These are phyloP conservation scores for Pollenia amentaria DNA, from an alignment of 2,888 invertebrate species.

Conservation along the genomic window DNA sequence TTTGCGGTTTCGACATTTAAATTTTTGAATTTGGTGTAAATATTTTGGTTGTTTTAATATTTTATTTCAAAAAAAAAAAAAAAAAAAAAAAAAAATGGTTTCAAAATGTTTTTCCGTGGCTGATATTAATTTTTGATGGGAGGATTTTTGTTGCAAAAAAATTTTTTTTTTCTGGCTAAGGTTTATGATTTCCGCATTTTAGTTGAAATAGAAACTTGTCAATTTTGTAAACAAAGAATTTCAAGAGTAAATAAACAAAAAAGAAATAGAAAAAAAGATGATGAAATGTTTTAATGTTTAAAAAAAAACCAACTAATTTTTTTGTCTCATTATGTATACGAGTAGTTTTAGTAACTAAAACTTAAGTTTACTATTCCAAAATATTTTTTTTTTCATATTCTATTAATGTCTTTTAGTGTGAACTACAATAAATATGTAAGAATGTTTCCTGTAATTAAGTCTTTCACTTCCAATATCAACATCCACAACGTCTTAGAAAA, in stretches of 20 bases:
- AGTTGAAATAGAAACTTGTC: slow-evolving; percentile 45
- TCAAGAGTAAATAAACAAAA: slow-evolving; percentile 24
- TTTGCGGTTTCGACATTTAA: slow-evolving; percentile 39
- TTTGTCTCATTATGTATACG: too few species aligned
- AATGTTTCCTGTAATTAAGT: slow-evolving; percentile 12
- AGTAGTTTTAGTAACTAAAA: too few species aligned
- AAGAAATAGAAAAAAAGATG: too few species aligned
- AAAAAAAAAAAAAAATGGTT: background rate
- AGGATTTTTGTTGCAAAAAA: slow-evolving; percentile 27
- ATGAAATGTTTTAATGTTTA: too few species aligned
- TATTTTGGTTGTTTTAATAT: slow-evolving; percentile 19
- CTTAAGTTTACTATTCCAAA: too few species aligned
- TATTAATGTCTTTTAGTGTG: too few species aligned
- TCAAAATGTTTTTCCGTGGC: slow-evolving; percentile 20
- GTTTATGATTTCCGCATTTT: slow-evolving; percentile 59
- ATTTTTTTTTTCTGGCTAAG: background rate
- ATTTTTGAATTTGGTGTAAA: slow-evolving; percentile 31
- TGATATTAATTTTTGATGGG: slow-evolving; percentile 36
- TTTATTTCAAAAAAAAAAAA: background rate
- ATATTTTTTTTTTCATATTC: too few species aligned
- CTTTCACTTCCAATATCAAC: background rate
- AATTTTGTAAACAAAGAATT: slow-evolving; percentile 14
- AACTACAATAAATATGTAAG: too few species aligned
- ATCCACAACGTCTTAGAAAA: background rate
- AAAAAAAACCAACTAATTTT: too few species aligned